Evolutionary conservation across 2,113 vertebrate species (phyloP).

Genomic region (Rhodinocichla rosea): DNA sequence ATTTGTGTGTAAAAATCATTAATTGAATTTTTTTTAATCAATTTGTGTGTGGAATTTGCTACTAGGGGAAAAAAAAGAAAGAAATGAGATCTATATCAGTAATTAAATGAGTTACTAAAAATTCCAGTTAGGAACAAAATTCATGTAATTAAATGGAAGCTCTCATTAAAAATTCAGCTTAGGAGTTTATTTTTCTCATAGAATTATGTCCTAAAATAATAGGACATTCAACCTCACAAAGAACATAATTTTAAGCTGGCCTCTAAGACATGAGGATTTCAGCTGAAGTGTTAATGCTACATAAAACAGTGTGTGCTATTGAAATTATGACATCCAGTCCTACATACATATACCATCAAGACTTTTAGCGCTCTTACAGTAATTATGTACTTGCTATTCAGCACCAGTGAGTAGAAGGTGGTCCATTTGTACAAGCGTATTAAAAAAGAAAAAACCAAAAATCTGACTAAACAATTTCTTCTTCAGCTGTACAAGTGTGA

Average conservation of each 20-base stretch:
- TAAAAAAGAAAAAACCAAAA: neutral
- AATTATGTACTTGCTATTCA: neutral
- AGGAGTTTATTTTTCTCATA: neutral
- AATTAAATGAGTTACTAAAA: neutral
- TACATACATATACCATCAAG: rapidly evolving
- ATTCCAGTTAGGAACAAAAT: neutral
- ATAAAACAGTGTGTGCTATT: neutral
- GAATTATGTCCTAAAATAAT: neutral
- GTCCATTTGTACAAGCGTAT: neutral
- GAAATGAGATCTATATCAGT: neutral
- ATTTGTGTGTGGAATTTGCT: neutral
- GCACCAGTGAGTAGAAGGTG: neutral
- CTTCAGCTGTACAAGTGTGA: neutral
- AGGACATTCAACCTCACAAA: neutral
- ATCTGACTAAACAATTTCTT: neutral
- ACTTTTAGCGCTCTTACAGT: neutral
- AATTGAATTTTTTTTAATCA: neutral
- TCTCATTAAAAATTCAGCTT: neutral
- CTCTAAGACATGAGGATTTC: neutral
- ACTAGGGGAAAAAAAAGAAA: neutral
- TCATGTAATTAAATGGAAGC: neutral
- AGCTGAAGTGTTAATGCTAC: neutral
- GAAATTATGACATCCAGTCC: neutral
- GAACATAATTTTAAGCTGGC: neutral
- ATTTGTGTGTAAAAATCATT: neutral